Conservation (phyloP, 2,888 invertebrate species). For the Trissolcus japonicus region DNA sequence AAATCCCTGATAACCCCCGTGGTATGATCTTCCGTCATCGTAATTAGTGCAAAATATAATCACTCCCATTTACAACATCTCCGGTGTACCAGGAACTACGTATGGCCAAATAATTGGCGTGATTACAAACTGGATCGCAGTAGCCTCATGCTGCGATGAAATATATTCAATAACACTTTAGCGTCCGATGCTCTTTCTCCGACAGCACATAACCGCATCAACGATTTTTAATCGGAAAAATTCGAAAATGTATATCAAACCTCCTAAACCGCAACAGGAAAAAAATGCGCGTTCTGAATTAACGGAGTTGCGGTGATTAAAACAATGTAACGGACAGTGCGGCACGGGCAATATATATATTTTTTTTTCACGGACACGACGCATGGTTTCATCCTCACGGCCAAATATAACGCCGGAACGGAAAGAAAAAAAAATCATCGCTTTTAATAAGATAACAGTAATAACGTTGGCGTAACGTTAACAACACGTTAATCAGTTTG, state of each 20-base stretch:
- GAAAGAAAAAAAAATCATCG: slow-evolving; percentile 10
- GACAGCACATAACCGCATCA: neutral
- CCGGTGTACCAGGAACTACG: slow-evolving; percentile 22
- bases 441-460: slow-evolving; percentile 54
- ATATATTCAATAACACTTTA: slow-evolving; percentile 17
- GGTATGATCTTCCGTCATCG: slow-evolving; percentile 6
- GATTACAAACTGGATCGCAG: slow-evolving; percentile 34
- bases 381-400: slow-evolving; percentile 28
- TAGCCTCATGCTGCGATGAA: slow-evolving; percentile 14
- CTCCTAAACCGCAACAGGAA: too few relatives aligned
- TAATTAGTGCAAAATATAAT: slow-evolving; percentile 21
- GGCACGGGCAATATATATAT: neutral
- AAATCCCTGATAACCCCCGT: too few relatives aligned
- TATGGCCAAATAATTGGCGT: slow-evolving; percentile 24
- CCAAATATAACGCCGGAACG: slow-evolving; percentile 43
- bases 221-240: too few relatives aligned
- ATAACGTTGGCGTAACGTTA: slow-evolving; percentile 54
- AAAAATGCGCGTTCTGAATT: slow-evolving; percentile 3
- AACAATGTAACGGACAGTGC: slow-evolving; percentile 16
- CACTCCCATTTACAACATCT: slow-evolving; percentile 18
- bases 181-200: slow-evolving; percentile 8
- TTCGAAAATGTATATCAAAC: too few relatives aligned
- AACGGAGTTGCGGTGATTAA: slow-evolving; percentile 10
- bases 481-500: slow-evolving; percentile 55
- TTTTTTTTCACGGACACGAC: slow-evolving; percentile 9